Evolutionary conservation across 64 coral and sea anemone species (phyloP).

Genomic region (Platygyra sinensis): DNA sequence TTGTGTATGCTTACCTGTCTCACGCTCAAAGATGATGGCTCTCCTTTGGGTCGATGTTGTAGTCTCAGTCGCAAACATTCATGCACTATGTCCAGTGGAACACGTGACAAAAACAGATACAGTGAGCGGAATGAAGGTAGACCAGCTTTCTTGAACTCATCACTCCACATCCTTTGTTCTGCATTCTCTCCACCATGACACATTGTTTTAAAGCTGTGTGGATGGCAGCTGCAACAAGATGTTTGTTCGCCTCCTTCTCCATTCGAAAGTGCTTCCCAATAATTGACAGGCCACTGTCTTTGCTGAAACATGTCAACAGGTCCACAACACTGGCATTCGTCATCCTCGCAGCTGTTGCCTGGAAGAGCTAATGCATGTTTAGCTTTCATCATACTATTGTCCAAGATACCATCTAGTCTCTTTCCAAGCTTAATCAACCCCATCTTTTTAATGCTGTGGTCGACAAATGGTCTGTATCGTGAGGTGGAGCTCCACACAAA

Average conservation of each 20-base stretch:
- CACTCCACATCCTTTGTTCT: constrained; percentile 13
- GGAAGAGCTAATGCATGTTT: constrained; percentile 31
- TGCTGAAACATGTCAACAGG: not conserved
- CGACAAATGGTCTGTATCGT: constrained; percentile 94
- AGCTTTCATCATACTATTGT: constrained; percentile 63
- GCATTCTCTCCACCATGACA: not conserved
- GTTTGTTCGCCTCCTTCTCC: not conserved
- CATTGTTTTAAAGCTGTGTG: not conserved
- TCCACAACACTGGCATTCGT: constrained; percentile 4
- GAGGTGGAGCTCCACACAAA: constrained; percentile 72
- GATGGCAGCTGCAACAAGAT: constrained; percentile 16
- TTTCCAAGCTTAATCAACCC: constrained; percentile 86
- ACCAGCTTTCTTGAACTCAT: constrained; percentile 76
- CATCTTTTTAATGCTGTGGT: constrained; percentile 96
- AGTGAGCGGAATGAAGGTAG: constrained; percentile 77
- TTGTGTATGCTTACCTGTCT: constrained; percentile 64
- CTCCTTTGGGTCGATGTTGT: constrained; percentile 93
- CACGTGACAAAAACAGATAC: constrained; percentile 79
- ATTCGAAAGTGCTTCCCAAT: constrained; percentile 21
- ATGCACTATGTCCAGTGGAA: constrained; percentile 89
- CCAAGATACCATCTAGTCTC: constrained; percentile 76
- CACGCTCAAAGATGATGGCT: constrained; percentile 90
- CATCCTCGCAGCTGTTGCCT: not conserved
- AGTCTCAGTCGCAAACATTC: constrained; percentile 89
- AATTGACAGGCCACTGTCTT: constrained; percentile 3